These are phyloP conservation scores for Castor canadensis DNA, from an alignment of 2,113 vertebrate genomes.

Conservation along the genomic window DNA sequence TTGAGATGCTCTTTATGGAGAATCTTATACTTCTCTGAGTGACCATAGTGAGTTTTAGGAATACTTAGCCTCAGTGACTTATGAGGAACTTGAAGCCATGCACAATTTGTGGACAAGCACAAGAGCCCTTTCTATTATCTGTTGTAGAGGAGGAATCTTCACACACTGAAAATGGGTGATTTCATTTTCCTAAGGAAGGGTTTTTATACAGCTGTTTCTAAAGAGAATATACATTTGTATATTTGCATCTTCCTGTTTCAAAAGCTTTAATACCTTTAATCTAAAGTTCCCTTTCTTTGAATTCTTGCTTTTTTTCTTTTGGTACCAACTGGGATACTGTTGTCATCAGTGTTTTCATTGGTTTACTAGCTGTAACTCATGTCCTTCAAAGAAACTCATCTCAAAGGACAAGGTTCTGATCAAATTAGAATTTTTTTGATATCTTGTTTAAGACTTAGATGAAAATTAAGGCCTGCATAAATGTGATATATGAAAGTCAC, in stretches of 20 bases:
- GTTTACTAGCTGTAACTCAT: neutral
- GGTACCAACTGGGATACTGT: neutral
- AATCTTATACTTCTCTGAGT: neutral
- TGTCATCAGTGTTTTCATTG: neutral
- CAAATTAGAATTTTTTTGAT: neutral
- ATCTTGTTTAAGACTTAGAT: neutral
- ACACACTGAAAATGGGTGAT: neutral
- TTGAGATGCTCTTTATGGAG: neutral
- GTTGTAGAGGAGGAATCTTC: neutral
- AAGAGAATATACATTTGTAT: neutral
- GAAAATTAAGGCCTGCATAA: neutral
- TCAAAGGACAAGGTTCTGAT: neutral
- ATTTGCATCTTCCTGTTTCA: neutral
- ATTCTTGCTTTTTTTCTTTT: neutral
- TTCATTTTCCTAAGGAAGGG: neutral
- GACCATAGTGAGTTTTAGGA: neutral
- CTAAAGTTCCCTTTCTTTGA: neutral
- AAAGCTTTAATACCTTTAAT: neutral
- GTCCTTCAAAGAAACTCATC: neutral
- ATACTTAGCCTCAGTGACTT: neutral
- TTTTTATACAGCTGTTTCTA: neutral
- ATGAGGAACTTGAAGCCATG: neutral
- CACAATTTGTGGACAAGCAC: neutral
- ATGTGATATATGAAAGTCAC: neutral
- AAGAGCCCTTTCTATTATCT: neutral